Percentiles rank a stretch among this genome's conserved stretches.
These are phyloP conservation scores for Coptodon rendalli DNA, from an alignment of 2,113 vertebrate species.

Conservation along the genomic window DNA sequence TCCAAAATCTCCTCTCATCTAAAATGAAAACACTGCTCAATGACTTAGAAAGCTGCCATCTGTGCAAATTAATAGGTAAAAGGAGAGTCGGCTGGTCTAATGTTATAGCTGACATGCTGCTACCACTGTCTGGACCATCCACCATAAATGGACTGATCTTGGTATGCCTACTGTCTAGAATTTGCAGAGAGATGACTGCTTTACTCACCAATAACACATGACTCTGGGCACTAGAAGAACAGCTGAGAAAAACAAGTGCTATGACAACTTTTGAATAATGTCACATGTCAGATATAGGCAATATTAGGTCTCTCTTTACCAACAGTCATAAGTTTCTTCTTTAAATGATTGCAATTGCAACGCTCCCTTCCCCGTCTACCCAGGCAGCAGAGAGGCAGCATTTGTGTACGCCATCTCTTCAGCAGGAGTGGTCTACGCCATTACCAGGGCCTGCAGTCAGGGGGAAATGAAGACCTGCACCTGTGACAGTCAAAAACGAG, in stretches of 20 bases:
- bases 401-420: constrained; percentile 98
- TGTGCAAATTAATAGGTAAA: constrained; percentile 60
- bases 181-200: not conserved
- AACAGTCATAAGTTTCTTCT: not conserved
- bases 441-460: constrained; percentile 94
- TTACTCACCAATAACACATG: not conserved
- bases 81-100: constrained; percentile 24
- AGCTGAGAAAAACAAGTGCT: not conserved
- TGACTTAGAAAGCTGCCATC: constrained; percentile 66
- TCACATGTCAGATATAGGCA: not conserved
- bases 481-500: constrained; percentile 87
- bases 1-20: constrained; percentile 51
- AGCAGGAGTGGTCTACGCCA: constrained; percentile 93
- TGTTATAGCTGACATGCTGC: constrained; percentile 19
- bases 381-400: constrained; percentile 95
- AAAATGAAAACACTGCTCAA: constrained; percentile 67
- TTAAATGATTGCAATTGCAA: not conserved
- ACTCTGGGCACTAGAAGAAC: not conserved
- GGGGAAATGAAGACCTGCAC: constrained; percentile 91
- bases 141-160: constrained; percentile 31
- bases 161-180: not conserved
- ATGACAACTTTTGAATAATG: accelerated
- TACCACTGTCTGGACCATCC: constrained; percentile 1
- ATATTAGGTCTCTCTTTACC: not conserved
- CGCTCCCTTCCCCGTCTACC: not conserved